These are phyloP conservation scores for Vanessa atalanta DNA, from an alignment of 1,140 invertebrate genomes.

Conservation along the genomic window DNA sequence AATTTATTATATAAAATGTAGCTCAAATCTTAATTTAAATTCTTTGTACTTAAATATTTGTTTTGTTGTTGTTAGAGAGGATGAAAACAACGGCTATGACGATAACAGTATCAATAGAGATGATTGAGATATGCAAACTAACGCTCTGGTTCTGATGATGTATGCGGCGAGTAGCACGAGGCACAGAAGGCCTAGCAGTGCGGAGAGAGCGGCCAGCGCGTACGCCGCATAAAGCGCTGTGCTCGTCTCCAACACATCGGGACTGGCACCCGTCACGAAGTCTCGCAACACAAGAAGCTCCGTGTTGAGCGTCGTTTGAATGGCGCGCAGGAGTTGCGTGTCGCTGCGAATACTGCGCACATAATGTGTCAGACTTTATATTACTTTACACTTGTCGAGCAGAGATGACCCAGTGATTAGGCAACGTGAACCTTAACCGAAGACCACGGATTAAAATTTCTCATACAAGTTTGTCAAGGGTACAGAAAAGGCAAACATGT, in stretches of 20 bases:
- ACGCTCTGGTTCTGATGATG: conserved; percentile 79
- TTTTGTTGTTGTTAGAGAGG: no score
- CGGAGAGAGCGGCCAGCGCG: conserved; percentile 77
- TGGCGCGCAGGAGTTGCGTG: conserved; percentile 61
- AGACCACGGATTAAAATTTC: no score
- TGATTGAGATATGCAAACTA: conserved; percentile 40
- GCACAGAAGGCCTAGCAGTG: conserved; percentile 74
- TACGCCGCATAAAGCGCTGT: conserved; percentile 65
- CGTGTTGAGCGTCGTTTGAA: conserved; percentile 63
- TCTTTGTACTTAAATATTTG: no score
- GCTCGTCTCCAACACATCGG: conserved; percentile 43
- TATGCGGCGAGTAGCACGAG: conserved; percentile 77
- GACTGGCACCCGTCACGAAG: conserved; percentile 61
- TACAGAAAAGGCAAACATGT: no score
- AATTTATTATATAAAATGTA: background rate
- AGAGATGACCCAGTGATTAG: no score
- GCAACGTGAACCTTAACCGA: no score
- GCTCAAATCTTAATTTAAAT: no score
- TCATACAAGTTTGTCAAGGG: no score
- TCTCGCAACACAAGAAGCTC: conserved; percentile 68
- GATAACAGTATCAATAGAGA: no score
- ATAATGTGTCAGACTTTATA: no score
- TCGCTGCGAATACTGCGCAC: conserved; percentile 64
- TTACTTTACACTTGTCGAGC: no score
- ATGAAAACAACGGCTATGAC: no score